These are phyloP conservation scores for Pongo pygmaeus DNA, from an alignment of 2,113 vertebrate genomes.

Conservation along the genomic window DNA sequence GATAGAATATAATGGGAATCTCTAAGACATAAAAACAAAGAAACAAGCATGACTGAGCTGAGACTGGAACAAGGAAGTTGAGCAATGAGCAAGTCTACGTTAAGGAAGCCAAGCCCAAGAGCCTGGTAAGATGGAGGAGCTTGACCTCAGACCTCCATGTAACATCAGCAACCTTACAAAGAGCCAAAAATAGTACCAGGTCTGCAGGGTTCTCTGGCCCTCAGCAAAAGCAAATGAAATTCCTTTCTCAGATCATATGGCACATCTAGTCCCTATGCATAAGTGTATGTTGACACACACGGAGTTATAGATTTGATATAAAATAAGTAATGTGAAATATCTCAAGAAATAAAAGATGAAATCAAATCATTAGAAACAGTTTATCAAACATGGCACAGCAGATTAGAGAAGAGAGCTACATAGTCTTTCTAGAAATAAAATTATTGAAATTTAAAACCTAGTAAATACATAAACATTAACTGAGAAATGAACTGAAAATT, in stretches of 20 bases:
- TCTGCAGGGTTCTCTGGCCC: too few relatives aligned
- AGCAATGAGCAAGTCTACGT: not conserved
- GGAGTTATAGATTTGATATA: not conserved
- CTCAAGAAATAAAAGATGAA: not conserved
- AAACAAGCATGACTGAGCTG: not conserved
- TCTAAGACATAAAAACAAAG: not conserved
- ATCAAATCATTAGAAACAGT: not conserved
- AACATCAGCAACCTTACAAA: not conserved
- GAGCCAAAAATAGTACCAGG: not conserved
- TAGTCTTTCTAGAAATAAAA: not conserved
- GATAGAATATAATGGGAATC: not conserved
- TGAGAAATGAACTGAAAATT: not conserved
- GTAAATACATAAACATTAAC: not conserved
- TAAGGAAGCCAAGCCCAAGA: not conserved
- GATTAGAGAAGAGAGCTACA: not conserved
- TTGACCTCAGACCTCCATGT: not conserved
- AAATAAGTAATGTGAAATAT: not conserved
- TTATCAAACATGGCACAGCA: not conserved
- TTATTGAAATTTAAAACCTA: not conserved
- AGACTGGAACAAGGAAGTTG: not conserved
- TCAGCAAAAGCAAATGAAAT: not conserved
- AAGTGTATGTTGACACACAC: too few relatives aligned
- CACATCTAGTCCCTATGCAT: rapidly evolving
- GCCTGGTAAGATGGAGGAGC: rapidly evolving
- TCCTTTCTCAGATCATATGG: not conserved